Evolutionary conservation across 2,797 vertebrate species (phyloP), one percentile per base, ranked within the genome.

Genomic region (Chaunax sp.): DNA sequence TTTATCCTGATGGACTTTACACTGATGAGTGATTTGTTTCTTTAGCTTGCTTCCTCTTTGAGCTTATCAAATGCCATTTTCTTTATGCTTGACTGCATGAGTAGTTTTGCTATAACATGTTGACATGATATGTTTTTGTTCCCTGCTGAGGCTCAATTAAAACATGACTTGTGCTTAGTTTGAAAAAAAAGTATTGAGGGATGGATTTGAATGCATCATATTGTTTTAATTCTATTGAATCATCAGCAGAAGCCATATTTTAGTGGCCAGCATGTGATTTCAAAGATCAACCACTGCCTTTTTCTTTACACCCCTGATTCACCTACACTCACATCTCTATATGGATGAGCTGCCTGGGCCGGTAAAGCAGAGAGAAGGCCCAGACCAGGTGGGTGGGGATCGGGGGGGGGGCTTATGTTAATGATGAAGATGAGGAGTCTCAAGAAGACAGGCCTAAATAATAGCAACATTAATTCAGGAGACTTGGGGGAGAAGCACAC

Each of bases 321-420:
- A 23, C 11, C 30, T n/a, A 10, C 11, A 28, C 33, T 64, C 38
- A 61, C n/a, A 44, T 45, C 56, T 55, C n/a, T 2, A 5, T 40
- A 18, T 14, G 20, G 38, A 43, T 66, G 33, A 73, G n/a, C 58
- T 59, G 15, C 11, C n/a, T 20, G 14, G 19, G 16, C 30, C 12
- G 10, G 33, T 20, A 22, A 45, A 68, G 56, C 25, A 51, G 55
- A 53, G 11, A 50, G 67, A 80, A 55, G 79, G 53, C 85, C 84
- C 64, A 77, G 76, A 89, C 20, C 83, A 90, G 84, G 85, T 89
- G 84, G 35, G 11, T 37, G 35, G 35, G 13, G 35, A 13, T 37
- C 82, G 64, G 72, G 22, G 5, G 5, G 44, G 19, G 15, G 44
- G 47, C 25, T 40, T 37, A 40, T 28, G 53, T 57, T 63, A 46